A percentile compares a stretch with the other conserved stretches of the same genome.
phyloP scores from a whole-genome alignment of 1,140 invertebrate genomes.

The Drosophila sp. region DNA sequence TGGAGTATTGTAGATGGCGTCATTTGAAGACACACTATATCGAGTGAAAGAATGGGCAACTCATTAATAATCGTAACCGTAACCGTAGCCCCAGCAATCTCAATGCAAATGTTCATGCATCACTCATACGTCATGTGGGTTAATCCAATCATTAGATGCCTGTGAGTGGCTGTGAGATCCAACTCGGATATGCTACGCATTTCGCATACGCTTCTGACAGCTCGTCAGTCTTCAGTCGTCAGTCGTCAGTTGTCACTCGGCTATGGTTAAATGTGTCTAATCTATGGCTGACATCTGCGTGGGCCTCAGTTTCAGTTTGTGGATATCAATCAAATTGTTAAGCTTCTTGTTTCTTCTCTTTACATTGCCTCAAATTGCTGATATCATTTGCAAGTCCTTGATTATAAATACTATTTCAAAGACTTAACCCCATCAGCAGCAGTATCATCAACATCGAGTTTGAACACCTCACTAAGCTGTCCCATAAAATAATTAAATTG shows the following conservation, averaged over 20 bases:
- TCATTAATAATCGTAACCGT: constrained; percentile 74
- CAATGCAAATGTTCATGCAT: constrained; percentile 62
- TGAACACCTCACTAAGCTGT: constrained; percentile 9
- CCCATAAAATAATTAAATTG: constrained; percentile 17
- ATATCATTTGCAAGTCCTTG: not conserved
- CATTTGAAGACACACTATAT: not conserved
- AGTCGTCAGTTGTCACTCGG: too few species aligned
- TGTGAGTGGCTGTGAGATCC: constrained; percentile 32
- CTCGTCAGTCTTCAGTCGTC: too few species aligned
- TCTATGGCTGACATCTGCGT: constrained; percentile 42
- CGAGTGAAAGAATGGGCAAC: constrained; percentile 42
- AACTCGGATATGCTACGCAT: constrained; percentile 5
- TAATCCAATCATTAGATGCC: constrained; percentile 68
- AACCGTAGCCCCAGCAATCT: constrained; percentile 40
- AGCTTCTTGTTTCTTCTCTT: constrained; percentile 28
- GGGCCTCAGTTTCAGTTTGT: constrained; percentile 16
- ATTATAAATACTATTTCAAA: not conserved
- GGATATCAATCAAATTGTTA: constrained; percentile 75
- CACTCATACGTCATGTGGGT: constrained; percentile 78
- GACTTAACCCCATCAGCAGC: constrained; percentile 4
- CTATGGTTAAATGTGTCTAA: constrained; percentile 54
- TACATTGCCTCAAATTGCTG: not conserved
- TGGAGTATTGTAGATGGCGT: constrained; percentile 1
- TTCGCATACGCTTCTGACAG: constrained; percentile 43
- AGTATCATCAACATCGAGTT: not conserved